These are phyloP conservation scores for Ranitomeya imitator DNA, from an alignment of 2,113 vertebrate genomes.

Conservation along the genomic window DNA sequence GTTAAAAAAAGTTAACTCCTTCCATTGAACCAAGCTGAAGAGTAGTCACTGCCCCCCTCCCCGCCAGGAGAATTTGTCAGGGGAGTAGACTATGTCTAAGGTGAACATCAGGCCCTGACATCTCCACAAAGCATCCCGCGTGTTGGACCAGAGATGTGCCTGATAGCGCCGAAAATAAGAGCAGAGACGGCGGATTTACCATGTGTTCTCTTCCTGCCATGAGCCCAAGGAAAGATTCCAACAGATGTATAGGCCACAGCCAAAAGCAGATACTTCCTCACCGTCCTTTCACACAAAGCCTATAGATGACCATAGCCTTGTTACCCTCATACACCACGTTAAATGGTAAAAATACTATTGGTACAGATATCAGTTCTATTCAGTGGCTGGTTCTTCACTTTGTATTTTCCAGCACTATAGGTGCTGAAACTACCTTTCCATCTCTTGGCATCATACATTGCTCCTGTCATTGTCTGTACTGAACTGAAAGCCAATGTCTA, in stretches of 20 bases:
- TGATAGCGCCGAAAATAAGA: neutral
- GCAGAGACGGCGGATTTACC: neutral
- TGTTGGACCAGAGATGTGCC: neutral
- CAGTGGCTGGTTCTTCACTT: no score
- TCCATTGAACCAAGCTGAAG: conserved; percentile 34
- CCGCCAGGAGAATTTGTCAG: neutral
- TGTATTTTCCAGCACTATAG: no score
- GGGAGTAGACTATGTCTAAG: neutral
- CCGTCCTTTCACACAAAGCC: no score
- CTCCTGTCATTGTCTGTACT: no score
- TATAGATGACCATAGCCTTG: no score
- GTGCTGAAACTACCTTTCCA: no score
- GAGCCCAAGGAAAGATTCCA: neutral
- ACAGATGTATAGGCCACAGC: neutral
- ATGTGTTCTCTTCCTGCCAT: neutral
- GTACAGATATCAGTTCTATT: no score
- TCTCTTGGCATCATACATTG: no score
- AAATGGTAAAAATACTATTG: no score
- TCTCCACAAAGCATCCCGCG: neutral
- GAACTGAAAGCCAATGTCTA: no score
- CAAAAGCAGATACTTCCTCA: neutral
- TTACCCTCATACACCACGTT: no score
- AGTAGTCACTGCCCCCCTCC: neutral
- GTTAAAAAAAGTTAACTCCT: neutral
- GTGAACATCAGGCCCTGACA: neutral